A percentile compares a stretch with the other conserved stretches of the same genome.
These are phyloP conservation scores for Drosophila anomalipes DNA, from an alignment of 2,888 invertebrate species.

Conservation along the genomic window DNA sequence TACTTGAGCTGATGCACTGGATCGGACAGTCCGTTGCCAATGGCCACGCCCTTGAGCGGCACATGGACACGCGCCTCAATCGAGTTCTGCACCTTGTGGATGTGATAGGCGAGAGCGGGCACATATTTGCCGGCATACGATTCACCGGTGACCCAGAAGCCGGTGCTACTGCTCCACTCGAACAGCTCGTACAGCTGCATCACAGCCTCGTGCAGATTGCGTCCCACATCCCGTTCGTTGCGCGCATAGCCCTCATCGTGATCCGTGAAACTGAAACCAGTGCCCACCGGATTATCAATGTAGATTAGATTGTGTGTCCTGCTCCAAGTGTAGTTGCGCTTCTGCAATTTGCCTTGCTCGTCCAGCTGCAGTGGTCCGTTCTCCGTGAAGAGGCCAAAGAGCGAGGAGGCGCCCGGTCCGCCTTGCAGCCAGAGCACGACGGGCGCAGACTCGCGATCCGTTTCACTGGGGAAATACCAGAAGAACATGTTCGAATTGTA, in stretches of 20 bases:
- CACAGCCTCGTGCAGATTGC: slow-evolving; percentile 91
- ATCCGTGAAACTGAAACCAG: slow-evolving; percentile 95
- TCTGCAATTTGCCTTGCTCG: slow-evolving; percentile 83
- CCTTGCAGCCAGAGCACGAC: slow-evolving; percentile 94
- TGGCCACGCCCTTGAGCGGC: slow-evolving; percentile 86
- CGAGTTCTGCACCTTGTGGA: slow-evolving; percentile 86
- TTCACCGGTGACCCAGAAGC: slow-evolving; percentile 95
- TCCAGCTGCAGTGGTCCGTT: slow-evolving; percentile 91
- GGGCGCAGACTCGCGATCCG: slow-evolving; percentile 87
- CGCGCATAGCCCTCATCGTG: slow-evolving; percentile 91
- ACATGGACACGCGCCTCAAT: slow-evolving; percentile 76
- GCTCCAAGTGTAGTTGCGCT: slow-evolving; percentile 92
- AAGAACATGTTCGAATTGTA: slow-evolving; percentile 94
- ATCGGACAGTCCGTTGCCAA: slow-evolving; percentile 93
- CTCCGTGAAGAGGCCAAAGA: slow-evolving; percentile 93
- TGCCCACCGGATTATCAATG: slow-evolving; percentile 97
- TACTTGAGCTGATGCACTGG: slow-evolving; percentile 92
- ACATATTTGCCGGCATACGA: slow-evolving; percentile 93
- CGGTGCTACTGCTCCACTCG: slow-evolving; percentile 89
- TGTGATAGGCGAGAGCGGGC: slow-evolving; percentile 90
- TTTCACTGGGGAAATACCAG: slow-evolving; percentile 94
- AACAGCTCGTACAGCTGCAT: slow-evolving; percentile 94
- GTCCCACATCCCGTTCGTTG: slow-evolving; percentile 92
- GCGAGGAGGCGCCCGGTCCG: slow-evolving; percentile 92
- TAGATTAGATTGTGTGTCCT: slow-evolving; percentile 91